phyloP scores from a whole-genome alignment of 2,888 invertebrate genomes.

The Leucania comma region DNA sequence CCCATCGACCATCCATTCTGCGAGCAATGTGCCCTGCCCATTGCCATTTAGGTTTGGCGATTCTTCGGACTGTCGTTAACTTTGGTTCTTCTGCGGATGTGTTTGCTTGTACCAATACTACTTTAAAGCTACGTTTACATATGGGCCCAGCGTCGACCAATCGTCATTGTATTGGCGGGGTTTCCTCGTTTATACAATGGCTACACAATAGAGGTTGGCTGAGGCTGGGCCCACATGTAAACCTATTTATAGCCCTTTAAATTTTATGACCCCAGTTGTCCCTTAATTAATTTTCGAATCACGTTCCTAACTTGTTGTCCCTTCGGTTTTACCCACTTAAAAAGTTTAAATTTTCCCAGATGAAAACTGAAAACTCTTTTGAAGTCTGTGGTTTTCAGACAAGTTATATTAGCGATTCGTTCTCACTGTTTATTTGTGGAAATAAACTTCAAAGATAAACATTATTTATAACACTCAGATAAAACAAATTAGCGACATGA shows the following conservation, averaged over 20 bases:
- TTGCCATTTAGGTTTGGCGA: too few species aligned
- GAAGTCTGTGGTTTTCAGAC: not conserved
- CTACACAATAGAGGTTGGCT: too few species aligned
- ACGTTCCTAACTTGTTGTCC: conserved; percentile 8
- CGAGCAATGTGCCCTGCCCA: too few species aligned
- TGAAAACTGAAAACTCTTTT: conserved; percentile 32
- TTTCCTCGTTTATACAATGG: too few species aligned
- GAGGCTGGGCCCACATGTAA: too few species aligned
- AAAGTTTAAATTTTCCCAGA: conserved; percentile 23
- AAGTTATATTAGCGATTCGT: conserved; percentile 11
- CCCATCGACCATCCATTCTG: too few species aligned
- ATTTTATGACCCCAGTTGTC: not conserved
- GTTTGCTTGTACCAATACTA: too few species aligned
- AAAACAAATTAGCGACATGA: not conserved
- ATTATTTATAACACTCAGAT: conserved; percentile 9
- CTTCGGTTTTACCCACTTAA: not conserved
- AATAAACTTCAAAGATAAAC: conserved; percentile 22
- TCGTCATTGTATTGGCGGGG: too few species aligned
- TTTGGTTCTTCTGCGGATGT: too few species aligned
- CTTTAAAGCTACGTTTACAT: too few species aligned
- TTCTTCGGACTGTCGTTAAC: too few species aligned
- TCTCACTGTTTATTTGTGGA: conserved; percentile 14
- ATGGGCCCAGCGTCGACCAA: too few species aligned
- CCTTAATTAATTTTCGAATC: not conserved
- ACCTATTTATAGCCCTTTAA: not conserved